A percentile compares a stretch with the other conserved stretches of the same genome.
These are phyloP conservation scores for Trisateles emortualis DNA, from an alignment of 2,888 invertebrate genomes.

Conservation along the genomic window DNA sequence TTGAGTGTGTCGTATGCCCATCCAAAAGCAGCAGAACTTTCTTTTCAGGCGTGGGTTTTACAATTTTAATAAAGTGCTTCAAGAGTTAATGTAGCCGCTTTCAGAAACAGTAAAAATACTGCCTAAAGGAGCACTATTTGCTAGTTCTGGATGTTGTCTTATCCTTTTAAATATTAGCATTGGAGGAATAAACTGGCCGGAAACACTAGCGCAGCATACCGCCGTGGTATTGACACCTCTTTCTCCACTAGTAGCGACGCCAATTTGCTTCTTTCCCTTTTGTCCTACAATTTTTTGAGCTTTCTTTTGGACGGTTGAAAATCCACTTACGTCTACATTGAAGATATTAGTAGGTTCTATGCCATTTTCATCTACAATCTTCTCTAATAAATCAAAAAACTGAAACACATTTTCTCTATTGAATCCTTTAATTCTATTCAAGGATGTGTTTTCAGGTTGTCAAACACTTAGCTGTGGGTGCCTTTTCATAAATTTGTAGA, in stretches of 20 bases:
- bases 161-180: too few species aligned
- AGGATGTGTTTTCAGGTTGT: background rate
- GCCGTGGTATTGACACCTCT: background rate
- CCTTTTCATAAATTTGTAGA: constrained; percentile 19
- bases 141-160: background rate
- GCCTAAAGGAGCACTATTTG: constrained; percentile 22
- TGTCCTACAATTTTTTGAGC: background rate
- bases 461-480: constrained; percentile 3
- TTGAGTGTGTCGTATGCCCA: constrained; percentile 8
- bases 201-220: too few species aligned
- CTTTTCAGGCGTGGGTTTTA: background rate
- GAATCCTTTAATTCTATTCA: constrained; percentile 4
- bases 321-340: background rate
- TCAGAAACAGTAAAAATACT: constrained; percentile 16
- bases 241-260: background rate
- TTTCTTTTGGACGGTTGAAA: background rate
- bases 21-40: constrained; percentile 1
- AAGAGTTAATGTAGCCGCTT: background rate
- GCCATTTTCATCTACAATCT: background rate
- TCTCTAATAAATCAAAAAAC: constrained; percentile 1
- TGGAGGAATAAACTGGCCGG: too few species aligned
- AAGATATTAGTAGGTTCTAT: background rate
- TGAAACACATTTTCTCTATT: background rate
- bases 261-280: background rate
- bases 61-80: background rate